Evolutionary conservation across 2,797 vertebrate species (phyloP), one percentile per base, ranked within the genome.

Genomic region (Schizothorax lantsangensis): DNA sequence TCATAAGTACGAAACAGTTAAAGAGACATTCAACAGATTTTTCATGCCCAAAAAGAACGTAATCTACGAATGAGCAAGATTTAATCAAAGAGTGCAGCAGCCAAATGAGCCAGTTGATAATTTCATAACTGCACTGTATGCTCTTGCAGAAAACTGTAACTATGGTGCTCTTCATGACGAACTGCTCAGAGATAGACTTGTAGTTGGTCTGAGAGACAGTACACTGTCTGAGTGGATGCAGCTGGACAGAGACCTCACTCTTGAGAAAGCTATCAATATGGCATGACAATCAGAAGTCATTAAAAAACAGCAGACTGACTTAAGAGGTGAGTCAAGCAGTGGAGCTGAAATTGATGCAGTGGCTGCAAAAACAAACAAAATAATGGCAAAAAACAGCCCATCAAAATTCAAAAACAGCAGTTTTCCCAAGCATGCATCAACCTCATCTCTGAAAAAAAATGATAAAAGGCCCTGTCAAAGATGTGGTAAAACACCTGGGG

Each of bases 231-330:
- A 88, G 10, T 2, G 47, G 15, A 85, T 71, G 79, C 83, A 85
- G 33, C 21, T 85, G 15, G 78, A 88, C 21, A 47, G 57, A 43
- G 23, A 84, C 23, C 40, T 88, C 6, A 85, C 54, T 5, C 72
- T 82, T 11, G 23, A 45, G 3, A 86, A 82, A 88, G 84, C 84
- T n/a, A 78, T 88, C 3, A 62, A 38, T 40, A 84, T 81, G 78
- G 69, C 54, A 74, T 0, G 38, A n/a, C 36, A 73, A 12, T 26
- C 26, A 17, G 23, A 74, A 30, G 30, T 45, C 15, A 74, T 74
- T 14, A 75, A 75, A 30, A 75, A n/a, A 43, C n/a, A 49, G 11
- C n/a, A 75, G 43, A 49, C 43, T 47, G n/a, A 49, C 47, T 14
- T 75, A 14, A 49, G 73, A 75, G 8, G 49, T n/a, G 75, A 78